phyloP scores from a whole-genome alignment of 2,888 invertebrate genomes.

The Dicyrtoma fusca region DNA sequence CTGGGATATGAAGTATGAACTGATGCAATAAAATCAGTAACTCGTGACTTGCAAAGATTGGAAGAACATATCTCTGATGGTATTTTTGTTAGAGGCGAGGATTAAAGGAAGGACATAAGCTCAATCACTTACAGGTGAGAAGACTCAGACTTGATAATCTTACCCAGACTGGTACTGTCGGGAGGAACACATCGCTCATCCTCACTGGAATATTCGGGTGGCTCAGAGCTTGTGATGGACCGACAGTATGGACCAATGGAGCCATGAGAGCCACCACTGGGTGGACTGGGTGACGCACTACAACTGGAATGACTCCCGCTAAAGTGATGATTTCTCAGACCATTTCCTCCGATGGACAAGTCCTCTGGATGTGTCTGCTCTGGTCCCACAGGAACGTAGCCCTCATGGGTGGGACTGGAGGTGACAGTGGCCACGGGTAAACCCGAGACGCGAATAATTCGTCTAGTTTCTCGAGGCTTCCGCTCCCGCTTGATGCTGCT shows the following conservation, averaged over 20 bases:
- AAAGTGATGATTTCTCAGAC: slow-evolving; percentile 44
- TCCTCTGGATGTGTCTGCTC: slow-evolving; percentile 93
- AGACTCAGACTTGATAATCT: slow-evolving; percentile 25
- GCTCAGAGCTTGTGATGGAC: slow-evolving; percentile 51
- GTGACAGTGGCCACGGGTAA: slow-evolving; percentile 38
- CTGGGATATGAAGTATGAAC: no score
- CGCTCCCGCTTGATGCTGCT: slow-evolving; percentile 58
- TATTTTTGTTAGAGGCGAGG: no score
- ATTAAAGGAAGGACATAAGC: no score
- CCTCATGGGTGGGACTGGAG: slow-evolving; percentile 30
- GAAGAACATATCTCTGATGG: no score
- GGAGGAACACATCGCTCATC: slow-evolving; percentile 43
- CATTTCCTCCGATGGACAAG: slow-evolving; percentile 67
- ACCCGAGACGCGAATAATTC: slow-evolving; percentile 61
- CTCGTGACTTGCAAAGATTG: no score
- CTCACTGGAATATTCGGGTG: slow-evolving; percentile 52
- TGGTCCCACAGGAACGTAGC: slow-evolving; percentile 62
- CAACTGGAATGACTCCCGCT: slow-evolving; percentile 54
- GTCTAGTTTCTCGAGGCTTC: slow-evolving; percentile 64
- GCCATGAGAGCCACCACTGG: slow-evolving; percentile 51
- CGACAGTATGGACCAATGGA: slow-evolving; percentile 49
- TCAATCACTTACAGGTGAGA: no score
- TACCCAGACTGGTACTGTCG: slow-evolving; percentile 12
- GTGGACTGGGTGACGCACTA: slow-evolving; percentile 49
- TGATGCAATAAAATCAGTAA: no score